phyloP scores from a whole-genome alignment of 2,113 vertebrate genomes.

The Holacanthus passer region DNA sequence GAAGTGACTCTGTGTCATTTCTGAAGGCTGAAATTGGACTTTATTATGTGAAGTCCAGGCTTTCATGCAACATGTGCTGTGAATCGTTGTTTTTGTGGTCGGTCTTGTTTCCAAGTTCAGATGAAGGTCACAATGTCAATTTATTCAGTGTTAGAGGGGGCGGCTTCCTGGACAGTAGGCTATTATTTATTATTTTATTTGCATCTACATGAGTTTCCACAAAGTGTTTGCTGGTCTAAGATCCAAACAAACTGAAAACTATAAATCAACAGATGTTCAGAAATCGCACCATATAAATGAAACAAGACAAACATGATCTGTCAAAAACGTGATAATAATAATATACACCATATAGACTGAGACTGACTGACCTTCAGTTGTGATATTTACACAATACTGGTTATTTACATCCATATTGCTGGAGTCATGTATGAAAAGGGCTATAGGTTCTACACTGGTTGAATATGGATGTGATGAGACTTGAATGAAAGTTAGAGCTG shows the following conservation, averaged over 20 bases:
- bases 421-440: too few species aligned
- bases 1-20: constrained; percentile 33
- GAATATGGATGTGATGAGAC: too few species aligned
- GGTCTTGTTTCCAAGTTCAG: not conserved
- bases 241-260: not conserved
- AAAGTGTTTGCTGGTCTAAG: not conserved
- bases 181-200: not conserved
- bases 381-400: too few species aligned
- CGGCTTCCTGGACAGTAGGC: not conserved
- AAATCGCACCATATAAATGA: not conserved
- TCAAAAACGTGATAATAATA: too few species aligned
- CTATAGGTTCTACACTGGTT: not conserved
- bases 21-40: constrained; percentile 24
- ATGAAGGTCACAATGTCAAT: constrained; percentile 1
- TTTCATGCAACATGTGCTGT: not conserved
- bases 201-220: not conserved
- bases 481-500: not conserved
- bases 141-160: not conserved
- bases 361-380: not conserved
- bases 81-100: constrained; percentile 10
- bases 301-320: not conserved
- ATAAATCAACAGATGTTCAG: not conserved
- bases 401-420: too few species aligned
- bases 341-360: too few species aligned
- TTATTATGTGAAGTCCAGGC: constrained; percentile 35